phyloP scores from a whole-genome alignment of 2,113 vertebrate species.

The Clarias macrocephalus region DNA sequence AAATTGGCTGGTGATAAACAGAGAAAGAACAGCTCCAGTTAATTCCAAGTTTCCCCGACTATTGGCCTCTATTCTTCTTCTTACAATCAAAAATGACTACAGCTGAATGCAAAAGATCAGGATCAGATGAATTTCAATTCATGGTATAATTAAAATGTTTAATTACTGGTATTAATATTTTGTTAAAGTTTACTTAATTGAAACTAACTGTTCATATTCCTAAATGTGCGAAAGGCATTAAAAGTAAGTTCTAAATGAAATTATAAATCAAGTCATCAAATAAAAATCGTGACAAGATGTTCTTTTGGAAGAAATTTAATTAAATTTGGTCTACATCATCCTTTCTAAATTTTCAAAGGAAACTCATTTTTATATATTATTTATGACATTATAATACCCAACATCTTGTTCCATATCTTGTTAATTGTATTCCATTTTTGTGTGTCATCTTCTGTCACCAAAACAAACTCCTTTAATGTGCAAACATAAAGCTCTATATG shows the following conservation, averaged over 20 bases:
- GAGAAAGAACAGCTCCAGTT: conserved; percentile 32
- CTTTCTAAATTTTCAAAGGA: not conserved
- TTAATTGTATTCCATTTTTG: no score
- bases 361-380: not conserved
- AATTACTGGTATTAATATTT: not conserved
- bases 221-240: not conserved
- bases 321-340: not conserved
- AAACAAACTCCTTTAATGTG: no score
- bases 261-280: not conserved
- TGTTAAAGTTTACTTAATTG: not conserved
- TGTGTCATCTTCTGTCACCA: no score
- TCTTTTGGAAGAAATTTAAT: not conserved
- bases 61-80: not conserved
- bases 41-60: not conserved
- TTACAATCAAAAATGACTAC: not conserved
- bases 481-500: no score
- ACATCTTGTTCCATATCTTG: no score
- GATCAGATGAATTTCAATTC: not conserved
- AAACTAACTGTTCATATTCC: not conserved
- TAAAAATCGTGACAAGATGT: not conserved
- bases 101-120: not conserved
- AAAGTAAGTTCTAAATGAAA: not conserved
- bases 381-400: no score
- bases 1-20: conserved; percentile 83
- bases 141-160: not conserved